Evolutionary conservation across 2,888 invertebrate species (phyloP).

Genomic region (Limnephilus auricula): DNA sequence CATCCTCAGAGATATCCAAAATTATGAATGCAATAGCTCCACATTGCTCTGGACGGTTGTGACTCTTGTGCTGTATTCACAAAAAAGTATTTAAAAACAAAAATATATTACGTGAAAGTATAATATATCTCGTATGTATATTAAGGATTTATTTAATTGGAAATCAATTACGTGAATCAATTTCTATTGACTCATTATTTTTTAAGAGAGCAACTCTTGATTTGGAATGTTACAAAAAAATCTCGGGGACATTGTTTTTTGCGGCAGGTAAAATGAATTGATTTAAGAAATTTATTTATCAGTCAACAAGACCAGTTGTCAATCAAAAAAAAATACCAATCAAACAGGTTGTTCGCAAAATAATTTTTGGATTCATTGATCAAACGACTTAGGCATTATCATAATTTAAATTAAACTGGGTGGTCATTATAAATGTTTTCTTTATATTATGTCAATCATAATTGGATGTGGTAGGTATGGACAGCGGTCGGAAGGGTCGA

Average conservation of each 20-base stretch:
- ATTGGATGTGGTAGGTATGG: too few relatives aligned
- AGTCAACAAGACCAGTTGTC: neutral
- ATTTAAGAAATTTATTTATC: neutral
- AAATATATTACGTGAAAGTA: too few relatives aligned
- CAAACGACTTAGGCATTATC: neutral
- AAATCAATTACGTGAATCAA: neutral
- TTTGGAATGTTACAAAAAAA: neutral
- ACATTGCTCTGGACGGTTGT: too few relatives aligned
- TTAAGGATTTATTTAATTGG: neutral
- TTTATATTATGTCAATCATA: too few relatives aligned
- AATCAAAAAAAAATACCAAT: neutral
- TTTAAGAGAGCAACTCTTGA: neutral
- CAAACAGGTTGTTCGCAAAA: neutral
- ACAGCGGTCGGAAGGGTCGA: too few relatives aligned
- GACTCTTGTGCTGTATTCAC: too few relatives aligned
- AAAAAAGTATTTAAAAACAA: too few relatives aligned
- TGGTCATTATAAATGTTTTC: too few relatives aligned
- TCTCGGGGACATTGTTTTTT: neutral
- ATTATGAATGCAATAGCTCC: too few relatives aligned
- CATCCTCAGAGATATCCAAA: too few relatives aligned
- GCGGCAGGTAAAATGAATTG: neutral
- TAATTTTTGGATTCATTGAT: neutral
- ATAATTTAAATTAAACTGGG: too few relatives aligned
- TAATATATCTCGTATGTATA: too few relatives aligned
- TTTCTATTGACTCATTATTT: neutral